These are phyloP conservation scores for Squalus acanthias DNA, from an alignment of 2,797 vertebrate genomes.

Conservation along the genomic window DNA sequence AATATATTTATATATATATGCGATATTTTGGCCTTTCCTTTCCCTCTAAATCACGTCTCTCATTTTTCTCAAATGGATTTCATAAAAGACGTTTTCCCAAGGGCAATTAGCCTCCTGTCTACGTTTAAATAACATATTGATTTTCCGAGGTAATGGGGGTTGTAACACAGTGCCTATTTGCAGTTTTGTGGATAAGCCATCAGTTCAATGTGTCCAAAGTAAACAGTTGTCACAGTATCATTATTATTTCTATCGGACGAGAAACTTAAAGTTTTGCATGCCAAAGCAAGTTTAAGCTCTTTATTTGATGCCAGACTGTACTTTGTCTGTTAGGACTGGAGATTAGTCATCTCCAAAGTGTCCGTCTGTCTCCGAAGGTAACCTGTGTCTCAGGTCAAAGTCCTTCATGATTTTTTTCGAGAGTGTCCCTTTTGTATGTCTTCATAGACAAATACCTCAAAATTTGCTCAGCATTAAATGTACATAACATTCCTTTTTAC, in stretches of 20 bases:
- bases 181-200: neutral
- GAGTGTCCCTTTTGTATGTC: neutral
- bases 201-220: neutral
- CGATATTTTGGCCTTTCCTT: neutral
- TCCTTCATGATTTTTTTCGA: neutral
- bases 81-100: constrained; percentile 45
- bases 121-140: constrained; percentile 59
- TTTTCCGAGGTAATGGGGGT: constrained; percentile 58
- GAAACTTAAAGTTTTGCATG: neutral
- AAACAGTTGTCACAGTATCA: neutral
- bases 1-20: constrained; percentile 40
- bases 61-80: constrained; percentile 48
- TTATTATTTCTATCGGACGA: neutral
- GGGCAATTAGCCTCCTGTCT: constrained; percentile 43
- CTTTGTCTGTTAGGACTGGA: neutral
- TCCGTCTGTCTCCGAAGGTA: neutral
- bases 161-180: constrained; percentile 51
- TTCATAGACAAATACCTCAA: neutral
- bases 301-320: neutral
- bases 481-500: neutral
- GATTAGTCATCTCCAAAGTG: neutral
- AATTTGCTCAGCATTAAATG: neutral
- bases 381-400: neutral
- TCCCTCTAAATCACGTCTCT: constrained; percentile 39
- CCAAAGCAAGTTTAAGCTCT: neutral